A percentile compares a stretch with the other conserved stretches of the same genome.
Evolutionary conservation across 2,888 invertebrate species (phyloP).

Genomic region (Diogma glabrata): DNA sequence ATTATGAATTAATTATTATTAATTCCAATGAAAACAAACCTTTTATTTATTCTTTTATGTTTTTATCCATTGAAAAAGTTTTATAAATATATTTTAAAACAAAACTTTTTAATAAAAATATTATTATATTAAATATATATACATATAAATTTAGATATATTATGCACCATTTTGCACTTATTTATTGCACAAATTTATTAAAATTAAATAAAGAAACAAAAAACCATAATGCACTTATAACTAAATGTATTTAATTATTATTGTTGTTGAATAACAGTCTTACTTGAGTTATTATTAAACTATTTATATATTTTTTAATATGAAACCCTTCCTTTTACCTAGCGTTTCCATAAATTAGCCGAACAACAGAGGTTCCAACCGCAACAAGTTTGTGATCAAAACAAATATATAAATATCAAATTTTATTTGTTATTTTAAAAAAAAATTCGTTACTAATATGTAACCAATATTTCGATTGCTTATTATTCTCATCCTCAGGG

Average conservation of each 20-base stretch:
- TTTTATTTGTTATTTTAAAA: no score
- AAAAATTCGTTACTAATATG: no score
- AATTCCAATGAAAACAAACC: background rate
- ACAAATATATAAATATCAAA: no score
- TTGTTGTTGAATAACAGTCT: no score
- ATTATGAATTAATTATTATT: background rate
- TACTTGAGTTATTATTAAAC: slow-evolving; percentile 1
- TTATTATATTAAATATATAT: background rate
- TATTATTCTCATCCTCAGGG: no score
- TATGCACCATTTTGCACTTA: slow-evolving; percentile 10
- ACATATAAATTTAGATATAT: background rate
- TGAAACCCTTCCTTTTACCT: no score
- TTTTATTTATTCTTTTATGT: background rate
- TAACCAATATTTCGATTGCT: no score
- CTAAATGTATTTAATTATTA: no score
- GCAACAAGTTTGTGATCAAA: no score
- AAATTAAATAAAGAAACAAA: no score
- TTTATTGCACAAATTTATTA: slow-evolving; percentile 9
- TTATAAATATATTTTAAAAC: background rate
- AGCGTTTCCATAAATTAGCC: no score
- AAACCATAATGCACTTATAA: slow-evolving; percentile 8
- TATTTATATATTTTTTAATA: background rate
- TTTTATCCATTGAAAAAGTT: background rate
- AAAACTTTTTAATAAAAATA: slow-evolving; percentile 2
- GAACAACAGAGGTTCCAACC: no score